phyloP scores from a whole-genome alignment of 2,113 vertebrate genomes.

The Vireo altiloquus region DNA sequence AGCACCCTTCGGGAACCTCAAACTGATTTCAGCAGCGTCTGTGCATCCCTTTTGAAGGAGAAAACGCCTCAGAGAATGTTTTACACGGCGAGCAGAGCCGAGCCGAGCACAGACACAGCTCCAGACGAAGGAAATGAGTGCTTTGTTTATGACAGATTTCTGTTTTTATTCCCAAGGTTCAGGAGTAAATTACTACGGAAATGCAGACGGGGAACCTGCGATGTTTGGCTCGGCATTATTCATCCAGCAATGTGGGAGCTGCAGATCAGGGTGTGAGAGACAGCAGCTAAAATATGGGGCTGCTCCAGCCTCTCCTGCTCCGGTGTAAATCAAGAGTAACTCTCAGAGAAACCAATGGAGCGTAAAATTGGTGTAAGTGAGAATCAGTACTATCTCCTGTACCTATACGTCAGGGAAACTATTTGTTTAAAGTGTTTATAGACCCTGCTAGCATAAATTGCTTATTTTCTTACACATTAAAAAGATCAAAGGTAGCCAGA shows the following conservation, averaged over 20 bases:
- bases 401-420: background rate
- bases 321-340: conserved; percentile 49
- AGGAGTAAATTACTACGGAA: conserved; percentile 50
- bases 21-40: rapidly evolving
- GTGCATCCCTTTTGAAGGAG: background rate
- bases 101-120: background rate
- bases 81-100: rapidly evolving
- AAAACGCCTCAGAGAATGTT: background rate
- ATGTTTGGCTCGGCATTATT: conserved; percentile 22
- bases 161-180: conserved; percentile 49
- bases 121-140: background rate
- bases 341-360: background rate
- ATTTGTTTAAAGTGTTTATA: conserved; percentile 39
- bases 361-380: conserved; percentile 41
- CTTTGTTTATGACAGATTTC: conserved; percentile 44
- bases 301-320: background rate
- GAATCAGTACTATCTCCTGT: background rate
- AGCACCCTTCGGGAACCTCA: background rate
- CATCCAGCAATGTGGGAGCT: background rate
- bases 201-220: background rate
- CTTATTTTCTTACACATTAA: conserved; percentile 42
- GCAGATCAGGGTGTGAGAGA: background rate
- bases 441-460: conserved; percentile 4
- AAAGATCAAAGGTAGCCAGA: conserved; percentile 47
- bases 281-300: conserved; percentile 22